Evolutionary conservation across 2,797 vertebrate species (phyloP).

Genomic region (Arnoldichthys spilopterus): DNA sequence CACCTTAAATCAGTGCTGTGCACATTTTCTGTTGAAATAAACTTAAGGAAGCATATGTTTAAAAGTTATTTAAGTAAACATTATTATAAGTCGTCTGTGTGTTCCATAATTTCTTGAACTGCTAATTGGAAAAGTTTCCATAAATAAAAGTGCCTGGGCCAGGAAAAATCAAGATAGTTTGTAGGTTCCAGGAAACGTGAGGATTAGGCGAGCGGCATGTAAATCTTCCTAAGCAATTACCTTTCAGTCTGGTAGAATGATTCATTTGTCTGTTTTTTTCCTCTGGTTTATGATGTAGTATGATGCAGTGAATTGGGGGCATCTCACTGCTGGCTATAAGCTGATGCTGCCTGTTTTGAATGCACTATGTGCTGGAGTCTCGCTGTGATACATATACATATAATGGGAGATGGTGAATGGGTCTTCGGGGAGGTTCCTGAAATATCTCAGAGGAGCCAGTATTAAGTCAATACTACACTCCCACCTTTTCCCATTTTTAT

Average conservation of each 20-base stretch:
- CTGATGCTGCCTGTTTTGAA: background rate
- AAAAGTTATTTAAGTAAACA: constrained; percentile 49
- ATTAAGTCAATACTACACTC: background rate
- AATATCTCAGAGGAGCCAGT: background rate
- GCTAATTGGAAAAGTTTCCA: constrained; percentile 39
- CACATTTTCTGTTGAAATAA: constrained; percentile 30
- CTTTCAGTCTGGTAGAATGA: constrained; percentile 42
- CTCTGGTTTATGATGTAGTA: constrained; percentile 19
- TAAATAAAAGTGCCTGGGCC: constrained; percentile 27
- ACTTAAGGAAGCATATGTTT: constrained; percentile 38
- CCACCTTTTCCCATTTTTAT: background rate
- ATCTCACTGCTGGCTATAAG: background rate
- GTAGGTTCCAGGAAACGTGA: constrained; percentile 28
- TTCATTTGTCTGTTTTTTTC: constrained; percentile 42
- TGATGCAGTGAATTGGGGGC: background rate
- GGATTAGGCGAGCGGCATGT: constrained; percentile 40
- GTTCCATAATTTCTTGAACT: constrained; percentile 39
- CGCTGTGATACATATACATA: no score
- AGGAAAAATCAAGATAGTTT: constrained; percentile 15
- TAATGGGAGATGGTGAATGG: background rate
- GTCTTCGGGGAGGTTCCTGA: background rate
- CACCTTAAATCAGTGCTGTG: constrained; percentile 22
- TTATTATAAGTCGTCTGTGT: constrained; percentile 41
- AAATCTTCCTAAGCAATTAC: constrained; percentile 46
- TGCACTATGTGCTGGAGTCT: no score